A percentile compares a stretch with the other conserved stretches of the same genome.
phyloP scores from a whole-genome alignment of 2,888 invertebrate species.

The Zootermopsis nevadensis region DNA sequence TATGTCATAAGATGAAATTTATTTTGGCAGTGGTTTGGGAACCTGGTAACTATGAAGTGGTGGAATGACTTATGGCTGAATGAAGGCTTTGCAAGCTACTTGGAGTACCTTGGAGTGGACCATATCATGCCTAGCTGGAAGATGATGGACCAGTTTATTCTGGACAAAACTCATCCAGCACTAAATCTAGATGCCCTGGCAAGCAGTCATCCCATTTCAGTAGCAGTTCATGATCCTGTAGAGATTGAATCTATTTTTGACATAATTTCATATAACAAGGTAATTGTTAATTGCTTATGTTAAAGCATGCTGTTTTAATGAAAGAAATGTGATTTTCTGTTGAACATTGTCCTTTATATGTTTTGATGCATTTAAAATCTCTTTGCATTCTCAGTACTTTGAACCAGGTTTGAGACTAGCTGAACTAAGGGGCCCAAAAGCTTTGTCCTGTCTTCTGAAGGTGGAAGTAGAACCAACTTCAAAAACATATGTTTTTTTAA shows the following conservation, averaged over 20 bases:
- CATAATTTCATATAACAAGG: slow-evolving; percentile 80
- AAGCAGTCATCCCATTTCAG: slow-evolving; percentile 79
- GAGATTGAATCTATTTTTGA: slow-evolving; percentile 81
- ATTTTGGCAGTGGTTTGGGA: slow-evolving; percentile 81
- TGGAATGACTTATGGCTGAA: slow-evolving; percentile 94
- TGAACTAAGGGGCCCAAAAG: no score
- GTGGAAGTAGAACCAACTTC: no score
- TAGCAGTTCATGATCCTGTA: slow-evolving; percentile 74
- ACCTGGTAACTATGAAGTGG: slow-evolving; percentile 94
- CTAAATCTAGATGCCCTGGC: slow-evolving; percentile 74
- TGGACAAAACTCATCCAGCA: slow-evolving; percentile 76
- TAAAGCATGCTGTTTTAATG: no score
- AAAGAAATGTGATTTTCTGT: no score
- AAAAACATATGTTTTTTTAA: no score
- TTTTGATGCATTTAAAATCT: no score
- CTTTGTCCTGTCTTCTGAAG: no score
- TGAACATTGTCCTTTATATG: no score
- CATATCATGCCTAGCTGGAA: slow-evolving; percentile 73
- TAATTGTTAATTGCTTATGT: slow-evolving; percentile 59
- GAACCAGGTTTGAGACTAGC: no score
- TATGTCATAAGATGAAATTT: no score
- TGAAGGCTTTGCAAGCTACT: slow-evolving; percentile 86
- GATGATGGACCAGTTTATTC: slow-evolving; percentile 78
- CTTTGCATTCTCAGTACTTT: no score
- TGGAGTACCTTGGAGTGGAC: slow-evolving; percentile 80